Base-by-base conservation (phyloP, 2,113 vertebrate genomes). In the Clarias magur region DNA sequence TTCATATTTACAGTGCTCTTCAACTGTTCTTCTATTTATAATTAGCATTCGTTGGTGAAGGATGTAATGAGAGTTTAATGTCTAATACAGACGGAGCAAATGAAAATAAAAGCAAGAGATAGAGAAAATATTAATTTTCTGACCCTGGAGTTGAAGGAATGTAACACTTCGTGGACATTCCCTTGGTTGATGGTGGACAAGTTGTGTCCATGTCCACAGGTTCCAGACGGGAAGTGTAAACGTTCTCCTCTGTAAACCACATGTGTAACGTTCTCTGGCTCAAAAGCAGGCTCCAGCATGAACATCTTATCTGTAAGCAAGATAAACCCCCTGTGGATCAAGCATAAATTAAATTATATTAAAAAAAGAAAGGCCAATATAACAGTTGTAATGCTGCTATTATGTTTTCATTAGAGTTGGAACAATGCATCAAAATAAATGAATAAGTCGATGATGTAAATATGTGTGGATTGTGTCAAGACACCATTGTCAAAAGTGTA, bases 311-410 rank as follows among this genome's bases (percentile, higher is more conserved):
- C 96, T 90, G 90, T 95, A 89, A 97, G 92, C 68, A 93, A 93
- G 92, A 99, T 95, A 87, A 98, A 95, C 86, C 98, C 98, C 95
- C 98, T 99, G 94, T 85, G 80, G 82, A 90, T 72, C 42, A 63
- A 57, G 23, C 59, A 63, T n/a, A 53, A 63, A 86, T 38, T 78
- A 65, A 59, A 63, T 12, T 23, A 67, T 53, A 85, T 60, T 4
- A 34, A 70, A 25, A 56, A 73, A 73, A 38, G 4, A 72, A 8
- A 25, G 10, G 60, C 25, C 56, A 79, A 79, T 79, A 76, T 78
- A 62, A 85, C 23, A n/a, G 17, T 34, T 73, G 3, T 42, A 42
- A 75, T 70, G 48, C 19, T 42, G 53, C 19, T 27, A 21, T 59
- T 72, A 56, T n/a, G 54, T 73, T 48, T 48, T 48, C 6, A 48